Evolutionary conservation across 2,888 invertebrate genomes (phyloP), one percentile per base, ranked within the genome.

Genomic region (Cheilosia soror): DNA sequence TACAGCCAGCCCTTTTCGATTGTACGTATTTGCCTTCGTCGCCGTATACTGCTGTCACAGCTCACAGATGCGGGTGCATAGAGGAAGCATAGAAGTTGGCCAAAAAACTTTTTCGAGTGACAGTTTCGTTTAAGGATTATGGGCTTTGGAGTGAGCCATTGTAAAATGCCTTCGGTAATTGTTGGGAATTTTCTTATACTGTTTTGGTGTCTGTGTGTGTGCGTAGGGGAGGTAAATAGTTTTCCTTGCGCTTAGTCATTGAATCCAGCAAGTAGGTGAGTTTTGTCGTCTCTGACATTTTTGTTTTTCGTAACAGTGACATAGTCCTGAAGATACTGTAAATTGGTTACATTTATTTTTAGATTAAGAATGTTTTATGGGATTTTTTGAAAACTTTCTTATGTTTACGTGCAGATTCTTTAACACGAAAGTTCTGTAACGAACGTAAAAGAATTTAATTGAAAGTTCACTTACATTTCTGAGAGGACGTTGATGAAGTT

Each of bases 91-190:
- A 55, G 72, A 57, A 72, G 76, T 72, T 75, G 75, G 75, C 69
- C 27, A 81, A 85, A 47, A 20, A 51, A 85, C 40, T 80, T 85
- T 80, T 81, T 51, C 76, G 72, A 81, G 77, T 85, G 85, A 85
- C 85, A 85, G 76, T 85, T 85, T 81, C 81, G 58, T 85, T 77
- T 72, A 81, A 85, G 62, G 85, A 85, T 85, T 85, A 85, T 72
- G 81, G 81, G 81, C 51, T 80, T 85, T 76, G 11, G 71, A 80
- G 80, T 85, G 71, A 85, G 76, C 71, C 62, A n/a, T 76, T 76
- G 78, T 72, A 69, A 84, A 80, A 71, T 79, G 69, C 84, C 63
- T 80, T 76, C 55, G 42, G 84, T 84, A 85, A 85, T 85, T 81
- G 85, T 81, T 85, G 57, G 71, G 40, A 63, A 60, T 84, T 81